phyloP scores from a whole-genome alignment of 2,888 invertebrate species.

The Trissoscelio sp. region DNA sequence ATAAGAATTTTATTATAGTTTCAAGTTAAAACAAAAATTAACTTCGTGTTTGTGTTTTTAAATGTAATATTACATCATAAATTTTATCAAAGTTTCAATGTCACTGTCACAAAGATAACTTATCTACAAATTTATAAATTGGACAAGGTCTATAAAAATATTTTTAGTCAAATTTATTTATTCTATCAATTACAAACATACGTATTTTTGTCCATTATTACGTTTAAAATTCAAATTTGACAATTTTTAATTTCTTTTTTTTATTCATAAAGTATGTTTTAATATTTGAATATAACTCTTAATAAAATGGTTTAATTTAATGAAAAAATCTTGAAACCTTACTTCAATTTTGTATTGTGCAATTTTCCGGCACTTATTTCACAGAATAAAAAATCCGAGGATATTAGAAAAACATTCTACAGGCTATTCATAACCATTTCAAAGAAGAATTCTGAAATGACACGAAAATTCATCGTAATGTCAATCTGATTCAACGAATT shows the following conservation, averaged over 20 bases:
- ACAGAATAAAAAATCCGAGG: not conserved
- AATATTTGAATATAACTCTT: no score
- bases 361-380: not conserved
- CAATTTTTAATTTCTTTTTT: no score
- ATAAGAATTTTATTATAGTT: not conserved
- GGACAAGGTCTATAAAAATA: not conserved
- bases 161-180: not conserved
- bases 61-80: not conserved
- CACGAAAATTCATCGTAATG: constrained; percentile 18
- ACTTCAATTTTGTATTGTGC: not conserved
- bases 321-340: no score
- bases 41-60: not conserved
- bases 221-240: no score
- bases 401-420: not conserved
- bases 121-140: not conserved
- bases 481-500: constrained; percentile 24
- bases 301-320: no score
- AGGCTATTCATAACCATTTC: not conserved
- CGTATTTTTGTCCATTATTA: no score
- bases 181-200: not conserved
- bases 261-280: not conserved
- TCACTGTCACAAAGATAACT: not conserved
- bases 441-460: constrained; percentile 1
- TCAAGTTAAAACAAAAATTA: no score
- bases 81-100: not conserved